Evolutionary conservation across 2,797 vertebrate species (phyloP).

Genomic region (Acomys russatus): DNA sequence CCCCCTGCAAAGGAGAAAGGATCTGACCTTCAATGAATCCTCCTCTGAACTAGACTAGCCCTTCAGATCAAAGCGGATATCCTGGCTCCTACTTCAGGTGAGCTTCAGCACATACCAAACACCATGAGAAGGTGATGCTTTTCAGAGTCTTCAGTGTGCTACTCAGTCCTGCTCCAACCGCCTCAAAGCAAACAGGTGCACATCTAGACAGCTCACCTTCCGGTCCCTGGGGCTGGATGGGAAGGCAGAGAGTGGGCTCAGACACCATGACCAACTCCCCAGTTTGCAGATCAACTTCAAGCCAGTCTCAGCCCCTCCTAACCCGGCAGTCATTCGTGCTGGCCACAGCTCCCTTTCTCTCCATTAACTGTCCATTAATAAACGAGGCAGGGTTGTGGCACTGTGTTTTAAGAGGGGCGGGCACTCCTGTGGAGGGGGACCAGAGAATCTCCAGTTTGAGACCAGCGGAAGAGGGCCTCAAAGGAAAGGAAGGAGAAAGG

Average conservation of each 20-base stretch:
- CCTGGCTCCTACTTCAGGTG: constrained; percentile 14
- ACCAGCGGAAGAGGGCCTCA: too few relatives aligned
- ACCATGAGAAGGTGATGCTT: not conserved
- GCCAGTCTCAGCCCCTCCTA: not conserved
- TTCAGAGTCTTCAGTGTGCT: not conserved
- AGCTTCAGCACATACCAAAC: not conserved
- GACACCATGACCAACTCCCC: not conserved
- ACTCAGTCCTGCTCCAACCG: not conserved
- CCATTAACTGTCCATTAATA: not conserved
- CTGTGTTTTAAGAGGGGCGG: not conserved
- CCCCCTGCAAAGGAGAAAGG: not conserved
- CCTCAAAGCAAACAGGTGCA: not conserved
- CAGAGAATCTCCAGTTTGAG: not conserved
- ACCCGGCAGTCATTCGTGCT: not conserved
- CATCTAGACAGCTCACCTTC: not conserved
- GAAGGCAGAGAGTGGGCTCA: not conserved
- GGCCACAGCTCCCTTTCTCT: not conserved
- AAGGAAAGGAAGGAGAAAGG: not conserved
- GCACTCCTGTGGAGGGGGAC: not conserved
- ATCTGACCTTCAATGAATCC: not conserved
- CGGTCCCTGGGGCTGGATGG: not conserved
- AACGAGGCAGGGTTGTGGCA: not conserved
- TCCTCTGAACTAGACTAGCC: constrained; percentile 22
- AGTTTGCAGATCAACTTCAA: constrained; percentile 4
- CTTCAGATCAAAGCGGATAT: constrained; percentile 31